Percentiles rank a stretch among this genome's conserved stretches.
phyloP scores from a whole-genome alignment of 1,140 invertebrate genomes.

The Drosophila novamexicana region DNA sequence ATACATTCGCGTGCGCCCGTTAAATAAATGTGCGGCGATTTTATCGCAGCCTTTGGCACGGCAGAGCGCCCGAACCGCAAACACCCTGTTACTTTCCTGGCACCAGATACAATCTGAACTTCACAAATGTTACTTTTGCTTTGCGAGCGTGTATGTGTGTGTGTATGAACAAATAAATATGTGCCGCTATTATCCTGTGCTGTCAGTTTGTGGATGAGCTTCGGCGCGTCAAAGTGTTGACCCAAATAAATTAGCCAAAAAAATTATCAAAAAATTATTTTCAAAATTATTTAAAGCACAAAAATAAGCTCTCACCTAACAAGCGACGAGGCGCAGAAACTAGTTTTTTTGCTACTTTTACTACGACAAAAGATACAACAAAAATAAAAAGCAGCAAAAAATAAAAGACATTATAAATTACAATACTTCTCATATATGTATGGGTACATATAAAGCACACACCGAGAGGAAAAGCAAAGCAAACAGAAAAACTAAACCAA shows the following conservation, averaged over 20 bases:
- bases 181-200: slow-evolving; percentile 59
- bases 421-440: slow-evolving; percentile 52
- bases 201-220: slow-evolving; percentile 60
- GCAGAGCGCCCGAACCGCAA: slow-evolving; percentile 13
- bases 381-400: slow-evolving; percentile 45
- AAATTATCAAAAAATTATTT: slow-evolving; percentile 20
- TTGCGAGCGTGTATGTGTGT: neutral
- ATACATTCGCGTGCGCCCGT: slow-evolving; percentile 54
- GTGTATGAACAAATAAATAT: slow-evolving; percentile 59
- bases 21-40: slow-evolving; percentile 66
- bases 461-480: slow-evolving; percentile 18
- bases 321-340: slow-evolving; percentile 46
- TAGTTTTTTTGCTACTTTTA: slow-evolving; percentile 43
- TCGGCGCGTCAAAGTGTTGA: slow-evolving; percentile 60
- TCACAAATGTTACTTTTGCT: slow-evolving; percentile 10
- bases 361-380: slow-evolving; percentile 32
- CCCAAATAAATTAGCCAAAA: slow-evolving; percentile 59
- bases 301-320: slow-evolving; percentile 76
- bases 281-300: slow-evolving; percentile 42
- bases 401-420: slow-evolving; percentile 78
- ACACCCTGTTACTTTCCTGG: slow-evolving; percentile 25
- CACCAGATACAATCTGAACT: slow-evolving; percentile 38
- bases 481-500: slow-evolving; percentile 23
- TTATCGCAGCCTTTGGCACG: slow-evolving; percentile 45
- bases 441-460: slow-evolving; percentile 1